These are phyloP conservation scores for Chloroclysta siterata DNA, from an alignment of 2,888 invertebrate genomes.

Conservation along the genomic window DNA sequence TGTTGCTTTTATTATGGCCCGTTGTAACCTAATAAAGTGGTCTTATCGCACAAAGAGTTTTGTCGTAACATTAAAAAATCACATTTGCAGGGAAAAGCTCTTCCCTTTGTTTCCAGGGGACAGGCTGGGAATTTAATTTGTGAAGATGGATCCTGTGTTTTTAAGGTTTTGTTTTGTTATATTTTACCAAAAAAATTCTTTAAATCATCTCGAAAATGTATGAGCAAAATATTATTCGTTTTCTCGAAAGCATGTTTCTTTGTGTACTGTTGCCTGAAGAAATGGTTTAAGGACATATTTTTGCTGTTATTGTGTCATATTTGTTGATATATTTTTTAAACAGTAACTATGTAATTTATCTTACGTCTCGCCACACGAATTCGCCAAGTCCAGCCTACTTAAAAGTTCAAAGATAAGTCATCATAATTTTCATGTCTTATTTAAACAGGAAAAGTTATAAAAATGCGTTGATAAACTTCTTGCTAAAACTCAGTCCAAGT, in stretches of 20 bases:
- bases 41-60: conserved; percentile 71
- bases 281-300: background rate
- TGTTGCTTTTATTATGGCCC: conserved; percentile 76
- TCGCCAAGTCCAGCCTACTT: conserved; percentile 7
- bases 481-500: conserved; percentile 33
- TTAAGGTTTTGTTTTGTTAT: conserved; percentile 9
- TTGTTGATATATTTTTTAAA: background rate
- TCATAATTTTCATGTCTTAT: conserved; percentile 31
- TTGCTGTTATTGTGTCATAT: too few relatives aligned
- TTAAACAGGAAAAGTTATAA: conserved; percentile 28
- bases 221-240: background rate
- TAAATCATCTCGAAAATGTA: background rate
- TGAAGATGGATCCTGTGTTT: conserved; percentile 26
- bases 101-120: conserved; percentile 48
- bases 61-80: conserved; percentile 75
- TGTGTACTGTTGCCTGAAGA: background rate
- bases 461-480: conserved; percentile 32
- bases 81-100: conserved; percentile 60
- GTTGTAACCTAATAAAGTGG: conserved; percentile 75
- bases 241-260: too few relatives aligned
- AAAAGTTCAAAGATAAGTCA: conserved; percentile 27
- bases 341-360: background rate
- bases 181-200: background rate
- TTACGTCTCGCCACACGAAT: background rate
- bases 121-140: conserved; percentile 34